Conservation (phyloP, 1,140 invertebrate species). For the Pectinophora gossypiella region DNA sequence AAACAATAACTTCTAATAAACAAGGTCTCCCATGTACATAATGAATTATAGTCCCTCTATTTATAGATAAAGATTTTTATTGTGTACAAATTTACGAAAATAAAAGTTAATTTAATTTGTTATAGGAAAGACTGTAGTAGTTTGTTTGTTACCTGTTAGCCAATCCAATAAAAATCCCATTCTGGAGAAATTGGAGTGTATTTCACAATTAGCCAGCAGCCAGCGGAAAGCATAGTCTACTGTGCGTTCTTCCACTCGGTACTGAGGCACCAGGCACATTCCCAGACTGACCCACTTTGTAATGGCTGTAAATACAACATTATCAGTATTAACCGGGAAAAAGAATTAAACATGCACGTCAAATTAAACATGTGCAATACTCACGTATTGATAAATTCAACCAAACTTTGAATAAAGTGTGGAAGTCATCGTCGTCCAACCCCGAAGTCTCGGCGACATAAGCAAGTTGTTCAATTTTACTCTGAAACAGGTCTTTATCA, state of each 20-base stretch:
- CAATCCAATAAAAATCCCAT: slow-evolving; percentile 59
- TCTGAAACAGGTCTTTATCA: slow-evolving; percentile 60
- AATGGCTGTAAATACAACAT: slow-evolving; percentile 40
- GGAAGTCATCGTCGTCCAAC: slow-evolving; percentile 49
- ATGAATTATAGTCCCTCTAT: too few relatives aligned
- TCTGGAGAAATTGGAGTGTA: slow-evolving; percentile 39
- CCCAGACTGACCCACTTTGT: slow-evolving; percentile 65
- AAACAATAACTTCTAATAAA: too few relatives aligned
- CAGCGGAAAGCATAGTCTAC: slow-evolving; percentile 59
- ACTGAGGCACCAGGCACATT: slow-evolving; percentile 53
- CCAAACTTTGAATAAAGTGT: slow-evolving; percentile 62
- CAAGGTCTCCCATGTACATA: too few relatives aligned
- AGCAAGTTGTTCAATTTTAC: slow-evolving; percentile 51
- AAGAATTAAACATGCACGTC: not conserved
- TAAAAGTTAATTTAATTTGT: too few relatives aligned
- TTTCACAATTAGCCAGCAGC: slow-evolving; percentile 53
- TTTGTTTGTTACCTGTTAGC: slow-evolving; percentile 71
- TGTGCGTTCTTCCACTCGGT: slow-evolving; percentile 42
- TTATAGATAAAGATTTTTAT: too few relatives aligned
- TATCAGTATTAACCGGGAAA: not conserved
- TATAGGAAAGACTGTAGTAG: too few relatives aligned
- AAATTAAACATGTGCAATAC: slow-evolving; percentile 26
- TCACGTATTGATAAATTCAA: slow-evolving; percentile 65
- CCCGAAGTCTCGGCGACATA: slow-evolving; percentile 39
- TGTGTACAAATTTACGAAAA: too few relatives aligned